Conservation (phyloP, 2,113 vertebrate genomes). For the Rhinolophus sinicus region DNA sequence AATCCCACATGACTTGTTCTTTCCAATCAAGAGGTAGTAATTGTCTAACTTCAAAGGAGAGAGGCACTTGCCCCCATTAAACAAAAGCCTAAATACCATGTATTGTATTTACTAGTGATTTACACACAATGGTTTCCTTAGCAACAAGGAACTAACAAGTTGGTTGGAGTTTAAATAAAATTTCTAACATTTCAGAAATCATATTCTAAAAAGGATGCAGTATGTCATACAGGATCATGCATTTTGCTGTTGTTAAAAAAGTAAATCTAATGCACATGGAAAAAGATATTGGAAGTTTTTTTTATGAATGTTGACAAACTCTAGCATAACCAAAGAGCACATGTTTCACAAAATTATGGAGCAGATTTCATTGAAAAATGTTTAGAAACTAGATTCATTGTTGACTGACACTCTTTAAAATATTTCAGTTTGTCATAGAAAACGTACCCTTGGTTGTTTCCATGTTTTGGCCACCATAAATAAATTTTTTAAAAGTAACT, state of each 20-base stretch:
- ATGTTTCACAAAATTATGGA: slow-evolving; percentile 52
- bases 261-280: slow-evolving; percentile 31
- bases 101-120: slow-evolving; percentile 56
- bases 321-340: not conserved
- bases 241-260: slow-evolving; percentile 48
- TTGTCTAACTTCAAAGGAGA: slow-evolving; percentile 68
- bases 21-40: slow-evolving; percentile 67
- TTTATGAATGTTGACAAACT: not conserved
- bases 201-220: slow-evolving; percentile 43
- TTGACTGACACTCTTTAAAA: slow-evolving; percentile 26
- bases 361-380: slow-evolving; percentile 14
- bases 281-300: not conserved
- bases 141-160: slow-evolving; percentile 51
- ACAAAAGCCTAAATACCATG: slow-evolving; percentile 62
- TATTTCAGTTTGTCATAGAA: not conserved
- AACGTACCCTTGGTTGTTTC: not conserved
- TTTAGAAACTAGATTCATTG: slow-evolving; percentile 22
- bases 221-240: not conserved
- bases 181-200: slow-evolving; percentile 61
- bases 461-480: too few relatives aligned
- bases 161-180: slow-evolving; percentile 50
- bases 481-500: not conserved
- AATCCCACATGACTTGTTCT: slow-evolving; percentile 45
- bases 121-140: slow-evolving; percentile 64
- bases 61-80: slow-evolving; percentile 47